Evolutionary conservation across 1,140 invertebrate genomes (phyloP), one percentile per base, ranked within the genome.

Genomic region (Prorops nasuta): DNA sequence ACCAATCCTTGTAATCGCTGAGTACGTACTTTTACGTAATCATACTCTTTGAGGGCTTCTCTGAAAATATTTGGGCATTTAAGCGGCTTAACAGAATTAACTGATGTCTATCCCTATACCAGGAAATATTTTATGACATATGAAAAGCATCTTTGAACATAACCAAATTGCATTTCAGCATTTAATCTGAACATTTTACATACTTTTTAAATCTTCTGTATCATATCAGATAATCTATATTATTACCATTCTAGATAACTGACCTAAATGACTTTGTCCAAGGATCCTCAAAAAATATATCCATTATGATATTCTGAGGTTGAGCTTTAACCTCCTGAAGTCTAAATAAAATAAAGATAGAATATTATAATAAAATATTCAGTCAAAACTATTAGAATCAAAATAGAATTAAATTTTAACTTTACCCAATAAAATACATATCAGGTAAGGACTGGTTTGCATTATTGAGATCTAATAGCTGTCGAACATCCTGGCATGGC

Each of bases 321-420:
- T 92, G 89, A 2, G 89, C 86, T 69, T 91, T 94, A 0, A 95
- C 87, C 80, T 96, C 92, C 80, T 96, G 92, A 46, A 94, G 79
- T n/a, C 88, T 90, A 61, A 48, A 77, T 65, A 54, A 28, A 4
- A 28, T 28, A 28, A 28, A n/a, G 4, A 28, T 28, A 6, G 4
- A 28, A 28, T 28, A 28, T 28, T 28, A 10, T 28, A n/a, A n/a
- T n/a, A n/a, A n/a, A n/a, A 28, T 28, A 10, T 28, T 28, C 10
- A 6, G 4, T 28, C 24, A n/a, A n/a, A n/a, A n/a, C 10, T 28
- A 28, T 28, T 28, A 28, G 4, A 28, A 28, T 6, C 40, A 10
- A 24, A 38, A 51, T 24, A 10, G n/a, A n/a, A n/a, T n/a, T n/a
- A n/a, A n/a, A n/a, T n/a, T n/a, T n/a, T n/a, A n/a, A n/a, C n/a